Evolutionary conservation across 1,140 invertebrate genomes (phyloP), one percentile per base, ranked within the genome.

Genomic region (Monochamus saltuarius): DNA sequence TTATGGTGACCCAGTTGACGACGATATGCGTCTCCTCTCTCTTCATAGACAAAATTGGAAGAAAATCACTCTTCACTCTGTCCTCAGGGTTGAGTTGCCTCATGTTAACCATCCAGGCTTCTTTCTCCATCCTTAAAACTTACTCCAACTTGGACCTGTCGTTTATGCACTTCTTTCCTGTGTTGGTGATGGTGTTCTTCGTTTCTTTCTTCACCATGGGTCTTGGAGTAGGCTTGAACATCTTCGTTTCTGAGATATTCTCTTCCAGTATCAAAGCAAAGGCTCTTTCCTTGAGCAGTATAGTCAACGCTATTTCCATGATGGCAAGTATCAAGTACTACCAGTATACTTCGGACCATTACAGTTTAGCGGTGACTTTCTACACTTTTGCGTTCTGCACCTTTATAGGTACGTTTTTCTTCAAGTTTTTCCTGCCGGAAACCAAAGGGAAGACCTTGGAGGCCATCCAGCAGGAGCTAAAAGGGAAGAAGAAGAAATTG

Each of bases 381-480:
- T 71, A 69, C 19, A 77, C 77, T 67, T 83, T 81, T 59, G 75
- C 74, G 0, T 7, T 57, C 2, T 74, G 70, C 19, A 79, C 77
- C 29, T 74, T 78, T 13, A 0, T 78, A 0, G 79, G 80, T 0
- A 67, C 77, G 8, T 43, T 72, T 3, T 83, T 88, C 56, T 78
- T 77, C 6, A 29, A 57, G 10, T 78, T 85, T n/a, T 68, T 80
- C 51, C 79, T 89, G 1, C 86, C 86, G 1, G 87, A 89, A 72
- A 89, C 87, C 0, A 87, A 86, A 64, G 84, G 83, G 0, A 82
- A 80, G 64, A 80, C 76, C 1, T 69, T 87, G 36, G 75, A 87
- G 17, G 82, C 88, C 63, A 85, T 88, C 45, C 81, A 83, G 45
- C 72, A 79, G 42, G 50, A 39, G 9, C 16, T 63, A 29, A 63